Base-by-base conservation (phyloP, 2,113 vertebrate genomes). In the Alligator sinensis region DNA sequence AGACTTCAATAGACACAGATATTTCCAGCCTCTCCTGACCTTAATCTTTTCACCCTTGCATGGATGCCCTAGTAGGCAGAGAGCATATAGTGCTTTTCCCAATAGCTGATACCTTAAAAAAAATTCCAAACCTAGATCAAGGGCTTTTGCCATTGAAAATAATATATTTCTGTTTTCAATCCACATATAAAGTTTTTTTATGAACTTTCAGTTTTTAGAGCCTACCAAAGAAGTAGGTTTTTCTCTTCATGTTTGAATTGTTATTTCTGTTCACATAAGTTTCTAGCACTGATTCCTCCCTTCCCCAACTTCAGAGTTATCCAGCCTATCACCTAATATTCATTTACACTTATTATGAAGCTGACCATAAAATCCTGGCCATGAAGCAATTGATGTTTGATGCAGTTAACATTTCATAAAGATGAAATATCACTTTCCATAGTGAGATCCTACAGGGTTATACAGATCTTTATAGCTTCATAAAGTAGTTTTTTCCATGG, bases 291-390 rank as follows among this genome's bases (percentile, higher is more conserved):
- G 2, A 9, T 28, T 55, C 66, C 14, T 82, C 55, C 76, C 34
- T 58, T 6, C 21, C 18, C 0, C 0, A 5, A 7, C 9, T 21
- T 13, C 30, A 15, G 47, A 80, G 38, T 76, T 86, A 96, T 72
- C 60, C 24, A 80, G 62, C 8, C 30, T 47, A 68, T 91, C 24
- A 6, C 5, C 24, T 94, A 86, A 15, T 90, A 11, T 8, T 94
- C 78, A 92, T 74, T 96, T 92, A 91, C 9, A 24, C 9, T 72
- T 78, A 24, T 81, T 93, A 87, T 84, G 91, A 96, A 94, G 47
- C 61, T 88, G 78, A 77, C 34, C 59, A 5, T 93, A 95, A 95
- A 96, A 94, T 80, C 19, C 14, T 88, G 15, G 14, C 55, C 34
- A 27, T 58, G 57, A 38, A 94, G 47, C 34, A 95, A 75, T 90